Percentiles rank a stretch among this genome's conserved stretches.
These are phyloP conservation scores for Poliocrania exsul DNA, from an alignment of 2,797 vertebrate species.

Conservation along the genomic window DNA sequence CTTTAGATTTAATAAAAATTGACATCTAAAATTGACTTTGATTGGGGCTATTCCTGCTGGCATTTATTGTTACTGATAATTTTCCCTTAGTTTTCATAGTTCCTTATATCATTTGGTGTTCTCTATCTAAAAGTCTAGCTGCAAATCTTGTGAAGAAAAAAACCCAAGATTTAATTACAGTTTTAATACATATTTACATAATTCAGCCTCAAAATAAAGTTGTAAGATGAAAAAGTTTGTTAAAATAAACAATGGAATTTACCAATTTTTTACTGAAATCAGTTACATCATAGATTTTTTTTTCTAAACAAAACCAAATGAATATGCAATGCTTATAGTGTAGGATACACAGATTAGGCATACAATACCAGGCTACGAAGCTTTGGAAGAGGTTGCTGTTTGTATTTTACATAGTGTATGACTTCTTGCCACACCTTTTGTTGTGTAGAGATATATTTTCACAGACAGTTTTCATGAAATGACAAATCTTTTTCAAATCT, in stretches of 20 bases:
- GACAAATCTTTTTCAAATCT: neutral
- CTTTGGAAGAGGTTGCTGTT: neutral
- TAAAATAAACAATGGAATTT: neutral
- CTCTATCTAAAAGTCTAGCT: neutral
- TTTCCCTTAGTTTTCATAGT: neutral
- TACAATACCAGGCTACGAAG: neutral
- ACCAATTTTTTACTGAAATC: neutral
- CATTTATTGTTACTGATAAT: neutral
- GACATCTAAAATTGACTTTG: neutral
- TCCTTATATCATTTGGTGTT: neutral
- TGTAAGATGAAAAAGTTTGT: neutral
- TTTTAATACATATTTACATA: neutral
- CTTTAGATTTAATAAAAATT: constrained; percentile 22
- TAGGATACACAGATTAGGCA: neutral
- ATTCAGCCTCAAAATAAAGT: neutral
- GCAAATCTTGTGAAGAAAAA: neutral
- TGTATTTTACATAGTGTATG: neutral
- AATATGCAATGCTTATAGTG: neutral
- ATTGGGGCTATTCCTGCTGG: neutral
- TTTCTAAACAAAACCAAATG: neutral
- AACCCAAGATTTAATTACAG: neutral
- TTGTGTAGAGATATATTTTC: neutral
- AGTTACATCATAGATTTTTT: neutral
- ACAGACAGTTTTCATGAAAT: neutral
- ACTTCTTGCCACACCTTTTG: neutral